phyloP scores from a whole-genome alignment of 2,113 vertebrate species.

The Gnathonemus echidnorhynchus region DNA sequence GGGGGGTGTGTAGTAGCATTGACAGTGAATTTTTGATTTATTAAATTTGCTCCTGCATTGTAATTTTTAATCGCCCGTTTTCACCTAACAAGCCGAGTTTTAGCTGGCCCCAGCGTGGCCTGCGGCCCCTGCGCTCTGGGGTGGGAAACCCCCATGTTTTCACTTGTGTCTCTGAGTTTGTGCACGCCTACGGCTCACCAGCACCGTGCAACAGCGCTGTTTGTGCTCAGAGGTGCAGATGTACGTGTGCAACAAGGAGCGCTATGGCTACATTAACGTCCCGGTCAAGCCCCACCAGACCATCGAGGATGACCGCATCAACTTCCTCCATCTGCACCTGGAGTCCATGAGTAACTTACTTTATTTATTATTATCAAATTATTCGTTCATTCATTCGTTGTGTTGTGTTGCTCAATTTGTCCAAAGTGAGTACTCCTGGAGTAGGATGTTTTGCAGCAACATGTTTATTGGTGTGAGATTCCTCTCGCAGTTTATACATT shows the following conservation, averaged over 20 bases:
- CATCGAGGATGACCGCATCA: slow-evolving; percentile 75
- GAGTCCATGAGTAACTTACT: slow-evolving; percentile 77
- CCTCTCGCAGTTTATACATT: background rate
- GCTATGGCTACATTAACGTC: slow-evolving; percentile 82
- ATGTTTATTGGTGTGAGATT: background rate
- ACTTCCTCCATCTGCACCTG: slow-evolving; percentile 81
- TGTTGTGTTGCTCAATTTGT: background rate
- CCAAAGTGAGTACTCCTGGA: background rate
- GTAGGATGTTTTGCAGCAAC: background rate
- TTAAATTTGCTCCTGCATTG: background rate
- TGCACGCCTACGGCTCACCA: background rate
- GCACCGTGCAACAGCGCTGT: background rate
- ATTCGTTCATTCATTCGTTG: background rate
- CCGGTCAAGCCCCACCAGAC: slow-evolving; percentile 76
- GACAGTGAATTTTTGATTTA: background rate
- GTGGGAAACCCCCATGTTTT: background rate
- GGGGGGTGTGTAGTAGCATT: background rate
- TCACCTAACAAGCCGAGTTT: background rate
- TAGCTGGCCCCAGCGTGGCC: background rate
- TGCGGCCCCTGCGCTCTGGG: background rate
- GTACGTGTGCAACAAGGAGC: slow-evolving; percentile 79
- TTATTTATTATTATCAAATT: background rate
- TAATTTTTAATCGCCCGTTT: background rate
- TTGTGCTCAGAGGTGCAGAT: slow-evolving; percentile 64
- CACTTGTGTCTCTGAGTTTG: background rate